Percentiles rank a stretch among this genome's conserved stretches.
phyloP scores from a whole-genome alignment of 2,888 invertebrate genomes.

The Mesorhabditis spiculigera region DNA sequence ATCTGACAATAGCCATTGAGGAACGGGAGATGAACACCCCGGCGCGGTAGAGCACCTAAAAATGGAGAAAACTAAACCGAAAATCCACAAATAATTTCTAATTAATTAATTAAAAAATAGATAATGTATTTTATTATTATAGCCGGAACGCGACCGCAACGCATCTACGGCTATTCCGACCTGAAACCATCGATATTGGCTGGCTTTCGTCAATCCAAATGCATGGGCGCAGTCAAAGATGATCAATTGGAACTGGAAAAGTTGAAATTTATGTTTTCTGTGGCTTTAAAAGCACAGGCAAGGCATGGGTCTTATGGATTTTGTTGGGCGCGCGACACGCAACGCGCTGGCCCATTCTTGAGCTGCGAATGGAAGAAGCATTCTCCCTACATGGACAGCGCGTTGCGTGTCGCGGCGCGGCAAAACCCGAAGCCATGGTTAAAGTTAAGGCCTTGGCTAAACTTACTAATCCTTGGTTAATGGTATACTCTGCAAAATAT shows the following conservation, averaged over 20 bases:
- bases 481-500: slow-evolving; percentile 78
- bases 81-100: background rate
- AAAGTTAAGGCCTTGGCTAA: too few species aligned
- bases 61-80: background rate
- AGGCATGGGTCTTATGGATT: too few species aligned
- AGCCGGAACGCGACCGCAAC: too few species aligned
- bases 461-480: slow-evolving; percentile 78
- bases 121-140: too few species aligned
- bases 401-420: too few species aligned
- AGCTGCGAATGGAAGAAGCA: too few species aligned
- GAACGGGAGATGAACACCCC: slow-evolving; percentile 1
- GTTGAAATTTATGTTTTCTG: background rate
- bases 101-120: background rate
- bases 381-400: too few species aligned
- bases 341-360: too few species aligned
- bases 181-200: slow-evolving; percentile 77
- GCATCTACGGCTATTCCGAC: slow-evolving; percentile 61
- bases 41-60: background rate
- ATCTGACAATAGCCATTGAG: slow-evolving; percentile 3
- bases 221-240: slow-evolving; percentile 65
- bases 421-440: too few species aligned
- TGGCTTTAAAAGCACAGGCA: background rate
- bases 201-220: slow-evolving; percentile 24
- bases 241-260: slow-evolving; percentile 71
- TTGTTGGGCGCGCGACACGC: too few species aligned